phyloP scores from a whole-genome alignment of 2,797 vertebrate genomes.

The Channallabes apus region DNA sequence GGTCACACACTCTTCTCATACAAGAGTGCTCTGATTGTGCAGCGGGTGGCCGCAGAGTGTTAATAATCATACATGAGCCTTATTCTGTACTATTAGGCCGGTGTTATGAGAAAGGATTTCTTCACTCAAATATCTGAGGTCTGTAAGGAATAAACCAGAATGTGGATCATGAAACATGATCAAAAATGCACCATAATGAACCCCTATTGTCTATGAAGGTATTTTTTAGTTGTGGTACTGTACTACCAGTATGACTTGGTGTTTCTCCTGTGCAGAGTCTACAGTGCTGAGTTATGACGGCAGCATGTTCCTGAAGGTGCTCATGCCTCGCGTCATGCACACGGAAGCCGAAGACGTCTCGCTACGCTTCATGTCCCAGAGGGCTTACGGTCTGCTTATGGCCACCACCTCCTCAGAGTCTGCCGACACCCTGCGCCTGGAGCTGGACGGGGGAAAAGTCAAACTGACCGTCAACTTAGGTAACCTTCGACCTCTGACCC shows the following conservation, averaged over 20 bases:
- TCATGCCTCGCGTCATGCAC: constrained; percentile 84
- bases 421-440: constrained; percentile 90
- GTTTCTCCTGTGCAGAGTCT: constrained; percentile 74
- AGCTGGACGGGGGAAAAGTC: constrained; percentile 91
- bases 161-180: neutral
- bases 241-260: neutral
- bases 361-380: constrained; percentile 93
- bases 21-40: neutral
- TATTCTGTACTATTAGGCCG: neutral
- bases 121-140: neutral
- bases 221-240: neutral
- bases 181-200: neutral
- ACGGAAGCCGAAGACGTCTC: constrained; percentile 94
- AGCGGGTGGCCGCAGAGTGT: neutral
- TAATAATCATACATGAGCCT: neutral
- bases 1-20: neutral
- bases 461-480: constrained; percentile 96
- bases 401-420: constrained; percentile 96
- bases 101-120: neutral
- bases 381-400: constrained; percentile 91
- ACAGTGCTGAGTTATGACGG: constrained; percentile 93
- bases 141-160: neutral
- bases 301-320: constrained; percentile 94
- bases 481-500: constrained; percentile 66
- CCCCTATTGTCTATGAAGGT: too few relatives aligned